Conservation (phyloP, 2,797 vertebrate genomes). For the Phoebastria nigripes region DNA sequence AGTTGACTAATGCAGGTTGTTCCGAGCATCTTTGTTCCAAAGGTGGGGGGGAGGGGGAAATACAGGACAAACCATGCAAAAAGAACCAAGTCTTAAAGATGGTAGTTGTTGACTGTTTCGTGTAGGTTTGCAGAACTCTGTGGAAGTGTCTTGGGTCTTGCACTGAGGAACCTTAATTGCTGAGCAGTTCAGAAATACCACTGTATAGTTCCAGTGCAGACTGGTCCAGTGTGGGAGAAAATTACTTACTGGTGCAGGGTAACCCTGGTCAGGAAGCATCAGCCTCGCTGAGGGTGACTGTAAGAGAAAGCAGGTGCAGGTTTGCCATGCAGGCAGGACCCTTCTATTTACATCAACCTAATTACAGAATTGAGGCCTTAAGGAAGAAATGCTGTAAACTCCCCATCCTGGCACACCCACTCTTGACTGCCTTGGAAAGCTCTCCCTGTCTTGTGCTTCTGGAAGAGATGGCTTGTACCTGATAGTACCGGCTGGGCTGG, state of each 20-base stretch:
- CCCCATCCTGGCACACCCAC: not conserved
- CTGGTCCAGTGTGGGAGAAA: not conserved
- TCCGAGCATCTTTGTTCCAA: not conserved
- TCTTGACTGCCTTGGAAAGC: not conserved
- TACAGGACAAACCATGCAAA: not conserved
- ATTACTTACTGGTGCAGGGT: not conserved
- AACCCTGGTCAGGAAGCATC: not conserved
- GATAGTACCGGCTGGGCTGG: not conserved
- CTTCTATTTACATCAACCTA: not conserved
- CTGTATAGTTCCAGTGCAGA: not conserved
- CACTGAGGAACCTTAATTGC: not conserved
- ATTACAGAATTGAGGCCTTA: not conserved
- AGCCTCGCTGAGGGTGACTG: not conserved
- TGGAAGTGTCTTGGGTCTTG: not conserved
- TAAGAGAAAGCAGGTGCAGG: not conserved
- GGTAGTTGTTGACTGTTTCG: not conserved
- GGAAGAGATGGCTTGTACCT: not conserved
- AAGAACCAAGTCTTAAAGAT: not conserved
- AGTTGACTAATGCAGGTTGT: not conserved
- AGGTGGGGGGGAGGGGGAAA: too few relatives aligned
- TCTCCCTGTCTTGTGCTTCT: not conserved
- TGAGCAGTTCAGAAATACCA: not conserved
- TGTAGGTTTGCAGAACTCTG: not conserved
- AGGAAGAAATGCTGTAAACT: not conserved
- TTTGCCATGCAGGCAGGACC: not conserved